Base-by-base conservation (phyloP, 2,888 invertebrate genomes). In the Neoscelio sp. region DNA sequence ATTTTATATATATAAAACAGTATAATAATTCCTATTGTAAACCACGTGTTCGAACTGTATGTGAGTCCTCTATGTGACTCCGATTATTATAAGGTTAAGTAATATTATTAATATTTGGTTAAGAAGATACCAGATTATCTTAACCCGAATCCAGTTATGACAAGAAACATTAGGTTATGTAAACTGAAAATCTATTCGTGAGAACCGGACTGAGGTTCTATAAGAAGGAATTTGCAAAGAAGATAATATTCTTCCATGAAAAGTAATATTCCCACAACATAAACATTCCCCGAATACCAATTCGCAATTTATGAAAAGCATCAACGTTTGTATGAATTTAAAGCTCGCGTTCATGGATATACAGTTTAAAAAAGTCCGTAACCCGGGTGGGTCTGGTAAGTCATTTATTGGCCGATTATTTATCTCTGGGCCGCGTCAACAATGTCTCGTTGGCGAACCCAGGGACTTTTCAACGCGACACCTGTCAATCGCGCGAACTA, bases 401-500 rank as follows among this genome's bases (percentile, higher is more conserved):
- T 58, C 56, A 65, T 65, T 74, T 65, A 56, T 58, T 56, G 48
- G 52, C 18, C 64, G 46, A 35, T 56, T 56, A 23, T 64, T 64
- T 62, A 35, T 62, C 20, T 30, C 17, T 10, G 7, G 48, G 33
- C 40, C 52, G 30, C 68, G 62, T 78, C 40, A 38, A 73, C 71
- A 54, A 62, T 62, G 71, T 62, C 50, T 71, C 54, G 44, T 44
- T 13, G 10, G 13, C 3, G 13, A 38, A 12, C 12, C 6, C n/a
- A 26, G 54, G 15, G 30, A 33, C 5, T 40, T 70, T 70, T 58
- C 40, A 50, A 30, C 64, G 26, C 56, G 76, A 70, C 76, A 76
- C 70, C 70, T 76, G 76, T 76, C 76, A 62, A 76, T 76, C 56
- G 62, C 18, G 62, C 13, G 28, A 76, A 60, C 76, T 56, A 54